Conservation (phyloP, 2,797 vertebrate genomes). For the Hybognathus amarus region DNA sequence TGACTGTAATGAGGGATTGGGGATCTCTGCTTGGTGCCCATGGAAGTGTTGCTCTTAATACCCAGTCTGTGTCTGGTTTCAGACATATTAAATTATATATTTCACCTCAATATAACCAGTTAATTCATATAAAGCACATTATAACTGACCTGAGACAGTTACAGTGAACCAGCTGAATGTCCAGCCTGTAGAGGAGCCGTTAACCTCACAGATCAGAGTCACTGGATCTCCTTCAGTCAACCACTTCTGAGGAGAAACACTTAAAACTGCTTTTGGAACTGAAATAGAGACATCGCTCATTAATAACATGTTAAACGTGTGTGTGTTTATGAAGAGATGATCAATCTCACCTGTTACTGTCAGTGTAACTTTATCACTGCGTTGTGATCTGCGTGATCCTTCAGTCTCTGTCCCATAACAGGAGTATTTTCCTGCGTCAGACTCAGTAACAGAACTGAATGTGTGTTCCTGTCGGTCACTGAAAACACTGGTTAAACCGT, state of each 20-base stretch:
- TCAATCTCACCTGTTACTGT: neutral
- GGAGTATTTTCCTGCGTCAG: neutral
- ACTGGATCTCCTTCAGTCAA: constrained; percentile 35
- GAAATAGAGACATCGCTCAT: too few relatives aligned
- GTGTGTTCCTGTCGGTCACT: neutral
- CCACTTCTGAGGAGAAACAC: constrained; percentile 7
- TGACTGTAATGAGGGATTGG: neutral
- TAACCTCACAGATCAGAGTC: constrained; percentile 26
- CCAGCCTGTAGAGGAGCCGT: neutral
- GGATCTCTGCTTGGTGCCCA: neutral
- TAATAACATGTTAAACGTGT: too few relatives aligned
- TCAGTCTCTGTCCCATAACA: neutral
- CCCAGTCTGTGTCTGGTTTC: neutral
- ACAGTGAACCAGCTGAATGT: constrained; percentile 1
- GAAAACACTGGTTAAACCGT: neutral
- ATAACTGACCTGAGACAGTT: neutral
- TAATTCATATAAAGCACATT: neutral
- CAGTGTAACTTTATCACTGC: neutral
- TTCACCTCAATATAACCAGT: neutral
- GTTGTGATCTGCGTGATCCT: neutral
- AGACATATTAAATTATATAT: neutral
- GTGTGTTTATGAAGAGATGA: too few relatives aligned
- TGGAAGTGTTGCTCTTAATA: neutral
- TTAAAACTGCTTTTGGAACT: too few relatives aligned
- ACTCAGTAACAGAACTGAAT: neutral